These are phyloP conservation scores for Chionodraco myersi DNA, from an alignment of 2,113 vertebrate genomes.

Conservation along the genomic window DNA sequence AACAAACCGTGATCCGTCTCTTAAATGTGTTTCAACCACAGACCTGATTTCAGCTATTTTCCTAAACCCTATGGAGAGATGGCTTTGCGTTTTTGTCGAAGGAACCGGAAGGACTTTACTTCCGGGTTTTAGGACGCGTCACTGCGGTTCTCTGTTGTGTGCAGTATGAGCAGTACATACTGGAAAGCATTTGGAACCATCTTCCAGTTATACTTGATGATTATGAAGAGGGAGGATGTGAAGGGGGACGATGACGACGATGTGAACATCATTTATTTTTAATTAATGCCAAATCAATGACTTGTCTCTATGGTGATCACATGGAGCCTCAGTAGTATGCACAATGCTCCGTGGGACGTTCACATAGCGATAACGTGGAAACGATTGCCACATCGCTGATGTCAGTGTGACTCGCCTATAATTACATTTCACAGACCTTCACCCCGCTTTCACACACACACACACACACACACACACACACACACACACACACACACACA, in stretches of 20 bases:
- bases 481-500: background rate
- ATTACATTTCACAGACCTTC: slow-evolving; percentile 20
- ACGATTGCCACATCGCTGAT: background rate
- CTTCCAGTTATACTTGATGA: too few relatives aligned
- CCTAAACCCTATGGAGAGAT: too few relatives aligned
- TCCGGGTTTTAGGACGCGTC: too few relatives aligned
- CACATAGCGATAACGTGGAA: slow-evolving; percentile 19
- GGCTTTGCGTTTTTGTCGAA: too few relatives aligned
- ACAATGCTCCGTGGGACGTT: background rate
- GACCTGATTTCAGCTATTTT: too few relatives aligned
- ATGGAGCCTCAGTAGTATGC: background rate
- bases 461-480: background rate
- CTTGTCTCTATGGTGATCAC: slow-evolving; percentile 16
- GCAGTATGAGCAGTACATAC: too few relatives aligned
- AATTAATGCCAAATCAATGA: slow-evolving; percentile 3
- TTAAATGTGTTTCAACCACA: too few relatives aligned
- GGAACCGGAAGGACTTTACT: too few relatives aligned
- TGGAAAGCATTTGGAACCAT: too few relatives aligned
- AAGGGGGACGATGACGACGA: background rate
- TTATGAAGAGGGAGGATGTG: background rate
- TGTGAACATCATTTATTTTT: background rate
- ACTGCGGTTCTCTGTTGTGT: too few relatives aligned
- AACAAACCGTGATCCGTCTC: too few relatives aligned
- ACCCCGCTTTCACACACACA: background rate
- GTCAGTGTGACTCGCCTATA: slow-evolving; percentile 2